Percentiles rank a stretch among this genome's conserved stretches.
These are phyloP conservation scores for Aricia artaxerxes DNA, from an alignment of 2,888 invertebrate species.

Conservation along the genomic window DNA sequence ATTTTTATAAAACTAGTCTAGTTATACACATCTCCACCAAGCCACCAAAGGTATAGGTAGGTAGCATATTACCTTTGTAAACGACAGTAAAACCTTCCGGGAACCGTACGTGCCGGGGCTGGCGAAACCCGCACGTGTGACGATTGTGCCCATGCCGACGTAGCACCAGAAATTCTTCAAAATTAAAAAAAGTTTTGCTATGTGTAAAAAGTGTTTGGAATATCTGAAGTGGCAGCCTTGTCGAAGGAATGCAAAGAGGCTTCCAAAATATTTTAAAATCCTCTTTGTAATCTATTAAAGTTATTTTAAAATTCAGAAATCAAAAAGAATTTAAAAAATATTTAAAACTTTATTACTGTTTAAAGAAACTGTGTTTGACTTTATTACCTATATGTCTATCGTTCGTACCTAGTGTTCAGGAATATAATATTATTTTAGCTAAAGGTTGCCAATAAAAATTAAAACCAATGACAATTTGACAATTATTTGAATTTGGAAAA, in stretches of 20 bases:
- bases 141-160: background rate
- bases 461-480: conserved; percentile 4
- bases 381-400: too few relatives aligned
- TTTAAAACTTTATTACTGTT: too few relatives aligned
- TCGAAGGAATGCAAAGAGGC: background rate
- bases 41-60: background rate
- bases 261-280: too few relatives aligned
- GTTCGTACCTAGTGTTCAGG: too few relatives aligned
- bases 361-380: too few relatives aligned
- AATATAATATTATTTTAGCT: background rate
- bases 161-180: background rate
- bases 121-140: conserved; percentile 21
- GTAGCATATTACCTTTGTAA: conserved; percentile 3
- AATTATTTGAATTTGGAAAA: conserved; percentile 21
- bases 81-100: conserved; percentile 20
- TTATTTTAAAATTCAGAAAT: too few relatives aligned
- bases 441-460: background rate
- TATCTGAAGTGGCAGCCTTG: background rate
- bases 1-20: background rate
- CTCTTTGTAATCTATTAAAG: too few relatives aligned
- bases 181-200: background rate
- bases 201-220: background rate
- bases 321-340: too few relatives aligned
- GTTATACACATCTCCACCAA: background rate
- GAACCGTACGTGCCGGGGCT: conserved; percentile 21